Percentiles rank a stretch among this genome's conserved stretches.
Evolutionary conservation across 64 coral and sea anemone genomes (phyloP).

Genomic region (Porites lutea): DNA sequence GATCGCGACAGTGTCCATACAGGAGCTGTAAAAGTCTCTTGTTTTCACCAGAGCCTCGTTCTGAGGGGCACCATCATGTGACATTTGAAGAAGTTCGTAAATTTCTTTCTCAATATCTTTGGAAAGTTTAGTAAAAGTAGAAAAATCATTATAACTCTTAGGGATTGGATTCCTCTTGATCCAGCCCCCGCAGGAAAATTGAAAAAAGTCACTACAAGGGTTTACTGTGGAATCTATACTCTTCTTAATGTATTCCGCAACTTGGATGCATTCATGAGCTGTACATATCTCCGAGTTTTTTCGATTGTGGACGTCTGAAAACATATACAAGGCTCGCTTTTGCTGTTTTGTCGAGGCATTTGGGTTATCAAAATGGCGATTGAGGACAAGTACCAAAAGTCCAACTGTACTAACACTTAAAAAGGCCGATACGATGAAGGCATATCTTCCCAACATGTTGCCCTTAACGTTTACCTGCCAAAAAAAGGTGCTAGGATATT

Average conservation of each 20-base stretch:
- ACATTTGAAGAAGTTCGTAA: constrained; percentile 54
- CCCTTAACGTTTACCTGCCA: not conserved
- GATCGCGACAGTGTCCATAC: constrained; percentile 78
- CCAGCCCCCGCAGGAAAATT: constrained; percentile 86
- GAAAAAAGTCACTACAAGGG: constrained; percentile 86
- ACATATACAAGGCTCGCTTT: constrained; percentile 15
- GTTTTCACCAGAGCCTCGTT: constrained; percentile 89
- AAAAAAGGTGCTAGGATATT: not conserved
- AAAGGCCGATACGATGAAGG: constrained; percentile 20
- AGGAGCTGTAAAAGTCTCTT: constrained; percentile 80
- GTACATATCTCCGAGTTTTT: constrained; percentile 32
- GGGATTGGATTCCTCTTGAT: constrained; percentile 85
- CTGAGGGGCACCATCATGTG: constrained; percentile 46
- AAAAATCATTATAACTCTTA: constrained; percentile 93
- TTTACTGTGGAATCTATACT: constrained; percentile 65
- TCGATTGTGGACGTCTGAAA: constrained; percentile 39
- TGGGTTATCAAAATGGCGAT: constrained; percentile 12
- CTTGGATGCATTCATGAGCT: constrained; percentile 58
- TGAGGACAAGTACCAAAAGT: constrained; percentile 30
- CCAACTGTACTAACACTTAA: constrained; percentile 46
- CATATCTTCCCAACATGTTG: constrained; percentile 54
- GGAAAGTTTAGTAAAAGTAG: constrained; percentile 86
- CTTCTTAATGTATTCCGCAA: constrained; percentile 61
- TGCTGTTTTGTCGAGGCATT: not conserved
- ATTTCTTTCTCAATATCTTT: constrained; percentile 82